These are phyloP conservation scores for Eristalis tenax DNA, from an alignment of 2,888 invertebrate species.

Conservation along the genomic window DNA sequence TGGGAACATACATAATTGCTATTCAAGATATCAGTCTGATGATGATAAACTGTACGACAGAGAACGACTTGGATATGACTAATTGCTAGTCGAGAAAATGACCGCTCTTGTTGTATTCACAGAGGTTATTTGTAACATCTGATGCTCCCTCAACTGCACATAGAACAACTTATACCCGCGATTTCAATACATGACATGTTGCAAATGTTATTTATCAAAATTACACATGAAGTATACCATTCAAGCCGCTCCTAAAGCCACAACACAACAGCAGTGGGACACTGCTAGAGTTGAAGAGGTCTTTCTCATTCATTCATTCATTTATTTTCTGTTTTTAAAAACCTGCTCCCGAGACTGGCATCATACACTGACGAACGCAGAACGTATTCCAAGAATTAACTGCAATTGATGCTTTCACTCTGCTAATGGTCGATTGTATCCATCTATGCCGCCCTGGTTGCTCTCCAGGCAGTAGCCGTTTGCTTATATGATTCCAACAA, in stretches of 20 bases:
- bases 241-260: not conserved
- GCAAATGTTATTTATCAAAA: not conserved
- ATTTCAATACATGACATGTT: not conserved
- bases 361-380: slow-evolving; percentile 31
- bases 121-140: no score
- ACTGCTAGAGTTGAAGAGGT: slow-evolving; percentile 1
- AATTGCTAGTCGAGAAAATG: not conserved
- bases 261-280: not conserved
- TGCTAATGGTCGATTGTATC: not conserved
- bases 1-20: slow-evolving; percentile 26
- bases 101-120: not conserved
- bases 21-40: not conserved
- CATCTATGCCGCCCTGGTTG: not conserved
- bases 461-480: not conserved
- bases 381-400: slow-evolving; percentile 39
- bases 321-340: not conserved
- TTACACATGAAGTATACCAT: slow-evolving; percentile 39
- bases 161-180: not conserved
- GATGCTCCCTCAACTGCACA: no score
- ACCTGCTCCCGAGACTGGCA: not conserved
- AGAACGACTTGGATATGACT: not conserved
- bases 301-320: not conserved
- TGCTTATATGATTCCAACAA: slow-evolving; percentile 20
- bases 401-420: slow-evolving; percentile 56
- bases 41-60: not conserved